Base-by-base conservation (phyloP, 2,888 invertebrate species). In the Melieria crassipennis region DNA sequence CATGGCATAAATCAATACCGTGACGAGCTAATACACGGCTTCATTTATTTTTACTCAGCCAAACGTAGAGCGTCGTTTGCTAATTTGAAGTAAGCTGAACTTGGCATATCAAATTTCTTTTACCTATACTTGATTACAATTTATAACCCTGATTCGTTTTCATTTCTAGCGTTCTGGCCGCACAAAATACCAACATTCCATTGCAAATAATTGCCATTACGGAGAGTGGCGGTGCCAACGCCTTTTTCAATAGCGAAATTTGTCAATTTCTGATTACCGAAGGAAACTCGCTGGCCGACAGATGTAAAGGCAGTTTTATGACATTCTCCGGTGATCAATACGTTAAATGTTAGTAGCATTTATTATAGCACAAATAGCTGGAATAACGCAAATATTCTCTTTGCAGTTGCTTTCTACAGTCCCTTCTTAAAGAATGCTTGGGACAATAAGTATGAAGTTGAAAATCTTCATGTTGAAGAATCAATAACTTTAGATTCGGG, bases 391-490 rank as follows among this genome's bases (percentile, higher is more conserved):
- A 11, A 3, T 10, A 56, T 62, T 66, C 46, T 66, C 4, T 72
- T 71, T 88, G 0, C 87, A 96, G 95, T 96, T 82, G 95, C 96
- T 47, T 96, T 96, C 87, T 98, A 96, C 87, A 95, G 95, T 62
- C 96, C 97, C 62, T 98, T 98, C 89, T 95, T 98, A 88, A 96
- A 96, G 85, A 96, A 96, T 86, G 97, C 96, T 42, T 97, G 96
- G 97, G 96, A 97, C 85, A 94, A 95, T 80, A 96, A 97, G 81
- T 95, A 95, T 46, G 96, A 97, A 88, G 97, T 97, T 69, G 97
- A 98, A 85, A 94, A 95, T 83, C 93, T 96, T 16, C 93, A 96
- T 77, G 91, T 96, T 91, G 95, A 95, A 84, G 94, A 94, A 89
- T 87, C 87, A 79, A 85, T 87, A 75, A 86, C 87, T 76, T 81